phyloP scores from a whole-genome alignment of 2,113 vertebrate genomes.

The Chascanopsetta lugubris region DNA sequence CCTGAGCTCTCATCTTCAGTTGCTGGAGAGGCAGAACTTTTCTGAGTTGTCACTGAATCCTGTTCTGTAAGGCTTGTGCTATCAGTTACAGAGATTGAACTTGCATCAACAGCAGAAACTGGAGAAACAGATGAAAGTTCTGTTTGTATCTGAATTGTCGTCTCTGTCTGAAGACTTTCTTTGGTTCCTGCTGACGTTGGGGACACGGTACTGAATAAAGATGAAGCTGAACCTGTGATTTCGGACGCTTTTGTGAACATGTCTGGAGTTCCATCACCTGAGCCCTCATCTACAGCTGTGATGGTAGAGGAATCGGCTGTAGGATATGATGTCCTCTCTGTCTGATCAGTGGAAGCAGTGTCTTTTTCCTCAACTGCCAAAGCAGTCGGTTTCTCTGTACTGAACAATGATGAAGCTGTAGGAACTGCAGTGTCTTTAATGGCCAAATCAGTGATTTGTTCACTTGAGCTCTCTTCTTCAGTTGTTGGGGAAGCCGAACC shows the following conservation, averaged over 20 bases:
- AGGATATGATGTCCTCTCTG: not conserved
- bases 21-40: no score
- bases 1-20: not conserved
- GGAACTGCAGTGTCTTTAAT: not conserved
- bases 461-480: not conserved
- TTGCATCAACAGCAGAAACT: not conserved
- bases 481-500: accelerated
- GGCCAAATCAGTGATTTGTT: no score
- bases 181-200: not conserved
- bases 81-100: not conserved
- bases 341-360: not conserved
- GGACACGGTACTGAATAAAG: not conserved
- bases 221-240: not conserved
- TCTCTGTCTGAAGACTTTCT: not conserved
- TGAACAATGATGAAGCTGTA: not conserved
- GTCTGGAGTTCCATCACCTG: not conserved
- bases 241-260: no score
- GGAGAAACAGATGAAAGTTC: not conserved
- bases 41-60: no score
- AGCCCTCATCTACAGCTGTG: not conserved
- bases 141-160: not conserved
- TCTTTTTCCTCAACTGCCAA: not conserved
- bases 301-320: not conserved
- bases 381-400: constrained; percentile 23
- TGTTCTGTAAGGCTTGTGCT: no score